Conservation (phyloP, 2,113 vertebrate genomes). For the Eurypyga helias region DNA sequence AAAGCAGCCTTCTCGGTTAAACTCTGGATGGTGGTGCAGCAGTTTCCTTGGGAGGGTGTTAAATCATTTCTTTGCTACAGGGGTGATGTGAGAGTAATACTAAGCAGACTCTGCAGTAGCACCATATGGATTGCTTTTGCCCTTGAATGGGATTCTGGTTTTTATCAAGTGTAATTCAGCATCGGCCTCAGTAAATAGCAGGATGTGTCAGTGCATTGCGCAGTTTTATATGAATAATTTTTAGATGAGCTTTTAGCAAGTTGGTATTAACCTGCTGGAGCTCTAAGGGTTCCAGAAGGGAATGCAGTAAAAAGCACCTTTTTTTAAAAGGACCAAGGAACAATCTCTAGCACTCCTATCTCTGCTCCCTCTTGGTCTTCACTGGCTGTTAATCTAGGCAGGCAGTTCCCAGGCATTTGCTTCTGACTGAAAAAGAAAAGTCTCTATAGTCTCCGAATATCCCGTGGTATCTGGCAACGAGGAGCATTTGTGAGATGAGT, state of each 20-base stretch:
- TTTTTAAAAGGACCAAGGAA: background rate
- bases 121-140: conserved; percentile 27
- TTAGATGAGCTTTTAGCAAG: background rate
- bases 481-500: background rate
- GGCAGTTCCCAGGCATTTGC: background rate
- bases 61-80: conserved; percentile 22
- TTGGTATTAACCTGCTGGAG: background rate
- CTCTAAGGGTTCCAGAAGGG: background rate
- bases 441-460: background rate
- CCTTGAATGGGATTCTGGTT: conserved; percentile 46
- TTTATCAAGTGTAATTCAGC: conserved; percentile 35
- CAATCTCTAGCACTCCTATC: background rate
- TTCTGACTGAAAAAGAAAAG: background rate
- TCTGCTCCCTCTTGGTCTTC: background rate
- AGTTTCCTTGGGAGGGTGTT: conserved; percentile 10
- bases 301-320: background rate
- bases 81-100: conserved; percentile 32
- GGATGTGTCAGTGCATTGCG: background rate
- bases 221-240: background rate
- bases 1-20: background rate
- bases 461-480: background rate
- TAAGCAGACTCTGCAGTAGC: conserved; percentile 46
- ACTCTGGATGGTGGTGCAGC: conserved; percentile 6
- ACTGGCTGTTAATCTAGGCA: background rate
- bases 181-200: background rate